These are phyloP conservation scores for Sesia apiformis DNA, from an alignment of 2,888 invertebrate species.

Conservation along the genomic window DNA sequence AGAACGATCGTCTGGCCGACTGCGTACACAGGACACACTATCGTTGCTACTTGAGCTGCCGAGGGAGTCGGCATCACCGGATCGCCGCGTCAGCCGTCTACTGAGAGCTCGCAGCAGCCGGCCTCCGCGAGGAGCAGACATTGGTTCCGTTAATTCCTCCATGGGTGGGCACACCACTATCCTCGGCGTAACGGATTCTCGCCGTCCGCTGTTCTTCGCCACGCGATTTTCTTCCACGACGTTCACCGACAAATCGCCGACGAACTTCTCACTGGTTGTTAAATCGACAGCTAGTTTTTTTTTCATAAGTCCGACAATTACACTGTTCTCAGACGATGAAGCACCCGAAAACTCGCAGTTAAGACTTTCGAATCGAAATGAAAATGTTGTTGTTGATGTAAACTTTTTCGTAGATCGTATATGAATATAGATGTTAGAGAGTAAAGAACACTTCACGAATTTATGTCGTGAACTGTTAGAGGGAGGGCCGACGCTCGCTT, in stretches of 20 bases:
- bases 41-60: conserved; percentile 65
- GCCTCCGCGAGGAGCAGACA: conserved; percentile 73
- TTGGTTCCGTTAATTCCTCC: conserved; percentile 72
- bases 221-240: conserved; percentile 28
- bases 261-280: conserved; percentile 45
- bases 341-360: conserved; percentile 12
- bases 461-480: conserved; percentile 42
- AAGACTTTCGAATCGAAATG: neutral
- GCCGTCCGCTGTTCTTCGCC: conserved; percentile 30
- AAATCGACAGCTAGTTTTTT: conserved; percentile 47
- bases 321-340: conserved; percentile 22
- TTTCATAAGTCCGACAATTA: conserved; percentile 48
- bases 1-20: conserved; percentile 53
- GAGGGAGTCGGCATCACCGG: conserved; percentile 52
- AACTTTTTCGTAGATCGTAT: conserved; percentile 46
- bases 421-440: conserved; percentile 16
- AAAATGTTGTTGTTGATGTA: conserved; percentile 23
- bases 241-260: conserved; percentile 42
- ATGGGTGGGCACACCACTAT: conserved; percentile 66
- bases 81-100: conserved; percentile 74
- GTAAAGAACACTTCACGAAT: conserved; percentile 33
- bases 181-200: conserved; percentile 53
- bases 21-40: conserved; percentile 51
- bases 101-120: conserved; percentile 79
- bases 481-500: conserved; percentile 25